A percentile compares a stretch with the other conserved stretches of the same genome.
phyloP scores from a whole-genome alignment of 2,797 vertebrate genomes.

The Luscinia luscinia region DNA sequence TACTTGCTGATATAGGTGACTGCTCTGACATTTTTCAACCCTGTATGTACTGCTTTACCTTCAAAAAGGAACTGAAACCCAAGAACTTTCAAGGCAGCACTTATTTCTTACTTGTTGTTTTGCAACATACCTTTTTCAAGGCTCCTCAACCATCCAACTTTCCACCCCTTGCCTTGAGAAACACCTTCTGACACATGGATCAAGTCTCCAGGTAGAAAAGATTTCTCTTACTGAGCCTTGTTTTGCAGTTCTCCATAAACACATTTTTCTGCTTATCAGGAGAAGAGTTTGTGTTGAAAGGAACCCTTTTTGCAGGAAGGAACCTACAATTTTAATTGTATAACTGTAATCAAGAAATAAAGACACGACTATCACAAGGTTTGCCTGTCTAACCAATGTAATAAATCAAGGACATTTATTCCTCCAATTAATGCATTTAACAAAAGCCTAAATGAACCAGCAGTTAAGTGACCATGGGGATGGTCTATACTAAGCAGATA shows the following conservation, averaged over 20 bases:
- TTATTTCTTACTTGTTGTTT: slow-evolving; percentile 37
- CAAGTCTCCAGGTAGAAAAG: neutral
- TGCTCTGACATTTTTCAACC: slow-evolving; percentile 58
- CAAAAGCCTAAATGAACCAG: slow-evolving; percentile 39
- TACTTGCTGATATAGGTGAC: slow-evolving; percentile 56
- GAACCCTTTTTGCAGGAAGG: neutral
- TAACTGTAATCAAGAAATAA: slow-evolving; percentile 38
- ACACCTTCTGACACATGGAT: neutral
- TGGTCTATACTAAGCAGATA: slow-evolving; percentile 16
- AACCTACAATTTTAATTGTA: slow-evolving; percentile 5
- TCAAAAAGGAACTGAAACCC: slow-evolving; percentile 64
- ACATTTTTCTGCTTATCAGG: neutral
- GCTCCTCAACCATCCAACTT: neutral
- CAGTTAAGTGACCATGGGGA: slow-evolving; percentile 7
- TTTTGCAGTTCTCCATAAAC: neutral
- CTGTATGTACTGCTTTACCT: slow-evolving; percentile 14
- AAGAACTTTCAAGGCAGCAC: slow-evolving; percentile 45
- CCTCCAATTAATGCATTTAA: slow-evolving; percentile 15
- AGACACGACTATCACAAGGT: slow-evolving; percentile 10
- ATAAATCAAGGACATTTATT: neutral
- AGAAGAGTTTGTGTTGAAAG: neutral
- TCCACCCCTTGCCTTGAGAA: neutral
- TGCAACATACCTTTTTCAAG: slow-evolving; percentile 15
- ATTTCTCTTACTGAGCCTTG: neutral
- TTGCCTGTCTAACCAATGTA: neutral